phyloP scores from a whole-genome alignment of 2,797 vertebrate species.

The Takifugu ocellatus region DNA sequence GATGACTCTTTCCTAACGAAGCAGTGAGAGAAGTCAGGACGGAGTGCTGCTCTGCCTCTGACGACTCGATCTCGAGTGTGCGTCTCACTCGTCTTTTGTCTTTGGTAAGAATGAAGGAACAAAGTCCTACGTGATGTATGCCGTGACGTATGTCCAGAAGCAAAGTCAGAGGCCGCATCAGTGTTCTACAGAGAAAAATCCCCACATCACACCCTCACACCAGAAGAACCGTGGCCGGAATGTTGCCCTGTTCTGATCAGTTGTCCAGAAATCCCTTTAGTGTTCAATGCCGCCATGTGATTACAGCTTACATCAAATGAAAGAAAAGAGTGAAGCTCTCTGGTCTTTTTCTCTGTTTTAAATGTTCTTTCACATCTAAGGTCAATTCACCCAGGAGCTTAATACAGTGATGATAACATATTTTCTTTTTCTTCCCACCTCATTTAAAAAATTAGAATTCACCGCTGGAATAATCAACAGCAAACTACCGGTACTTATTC shows the following conservation, averaged over 20 bases:
- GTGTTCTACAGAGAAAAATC: not conserved
- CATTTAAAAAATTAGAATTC: slow-evolving; percentile 6
- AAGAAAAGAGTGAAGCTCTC: slow-evolving; percentile 6
- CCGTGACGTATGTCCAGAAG: slow-evolving; percentile 3
- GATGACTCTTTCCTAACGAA: slow-evolving; percentile 27
- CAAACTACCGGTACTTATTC: too few relatives aligned
- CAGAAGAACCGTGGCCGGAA: not conserved
- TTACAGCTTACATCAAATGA: not conserved
- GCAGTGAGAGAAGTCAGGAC: slow-evolving; percentile 26
- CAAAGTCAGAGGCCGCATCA: slow-evolving; percentile 3
- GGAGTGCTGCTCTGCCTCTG: slow-evolving; percentile 11
- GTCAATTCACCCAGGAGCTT: slow-evolving; percentile 10
- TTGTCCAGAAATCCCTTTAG: not conserved
- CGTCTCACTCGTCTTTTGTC: too few relatives aligned
- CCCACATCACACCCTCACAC: slow-evolving; percentile 3
- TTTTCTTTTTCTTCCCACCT: not conserved
- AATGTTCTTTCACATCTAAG: slow-evolving; percentile 1
- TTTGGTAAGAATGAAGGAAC: not conserved
- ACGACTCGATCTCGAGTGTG: not conserved
- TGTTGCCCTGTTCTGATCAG: not conserved
- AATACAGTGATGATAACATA: slow-evolving; percentile 6
- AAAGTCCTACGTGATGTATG: slow-evolving; percentile 6
- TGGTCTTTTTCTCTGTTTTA: slow-evolving; percentile 5
- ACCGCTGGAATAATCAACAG: too few relatives aligned
- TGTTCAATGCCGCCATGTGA: not conserved